Evolutionary conservation across 2,888 invertebrate species (phyloP), one percentile per base, ranked within the genome.

Genomic region (Nipponacmea schrenckii): DNA sequence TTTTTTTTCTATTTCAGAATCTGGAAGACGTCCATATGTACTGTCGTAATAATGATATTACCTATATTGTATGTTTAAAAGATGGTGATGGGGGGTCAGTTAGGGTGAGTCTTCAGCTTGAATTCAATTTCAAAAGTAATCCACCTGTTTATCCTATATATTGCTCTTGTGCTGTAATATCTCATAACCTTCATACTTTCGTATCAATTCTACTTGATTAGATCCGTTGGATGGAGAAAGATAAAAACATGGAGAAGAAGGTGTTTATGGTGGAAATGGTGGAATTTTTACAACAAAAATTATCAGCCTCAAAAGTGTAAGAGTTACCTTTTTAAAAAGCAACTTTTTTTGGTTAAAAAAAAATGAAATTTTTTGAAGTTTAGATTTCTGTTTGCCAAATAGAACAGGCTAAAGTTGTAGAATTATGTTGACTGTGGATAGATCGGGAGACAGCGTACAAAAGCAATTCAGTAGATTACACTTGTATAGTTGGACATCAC

Each of bases 201-300:
- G 10, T 39, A 39, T 39, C 39, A 39, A 39, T 39, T 2, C n/a
- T n/a, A 7, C 10, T 31, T 39, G 8, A 8, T 39, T 48, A 69
- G 69, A 50, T 69, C 2, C 72, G 68, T 14, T 71, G 67, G 10
- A 44, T 73, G 46, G 75, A 74, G 5, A 66, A 68, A n/a, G 73
- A 69, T n/a, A 91, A 92, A 76, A 92, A 92, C 84, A 92, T 92
- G 77, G 93, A 94, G 80, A 92, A 92, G 20, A 92, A 91, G 81
- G 90, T 93, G n/a, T 90, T 88, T 14, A 89, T 90, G 26, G 85
- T 91, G 5, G 94, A 95, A 75, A 89, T 94, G 2, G 89, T 93
- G 0, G 94, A 95, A 56, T 92, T 92, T 78, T 91, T 95, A 69
- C 93, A 93, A 79, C 92, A 92, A 79, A 91, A 92, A 73, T 86